These are phyloP conservation scores for Drosophila formosana DNA, from an alignment of 2,888 invertebrate species.

Conservation along the genomic window DNA sequence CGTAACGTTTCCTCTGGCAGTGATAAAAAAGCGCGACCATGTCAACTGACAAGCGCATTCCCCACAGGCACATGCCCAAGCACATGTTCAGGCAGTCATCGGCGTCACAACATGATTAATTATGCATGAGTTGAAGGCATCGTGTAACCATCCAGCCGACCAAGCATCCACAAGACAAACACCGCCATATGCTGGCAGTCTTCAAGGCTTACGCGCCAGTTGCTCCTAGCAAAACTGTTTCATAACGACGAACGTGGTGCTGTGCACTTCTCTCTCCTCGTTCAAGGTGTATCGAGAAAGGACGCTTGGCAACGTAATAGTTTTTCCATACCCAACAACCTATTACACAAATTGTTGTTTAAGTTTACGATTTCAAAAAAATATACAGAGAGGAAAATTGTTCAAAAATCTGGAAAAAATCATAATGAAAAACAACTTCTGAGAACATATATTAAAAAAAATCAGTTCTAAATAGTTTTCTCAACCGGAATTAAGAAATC, in stretches of 20 bases:
- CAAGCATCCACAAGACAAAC: conserved; percentile 50
- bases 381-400: too few relatives aligned
- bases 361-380: conserved; percentile 22
- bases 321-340: background rate
- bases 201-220: conserved; percentile 34
- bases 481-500: too few relatives aligned
- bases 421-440: too few relatives aligned
- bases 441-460: too few relatives aligned
- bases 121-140: conserved; percentile 60
- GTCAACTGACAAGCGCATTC: conserved; percentile 65
- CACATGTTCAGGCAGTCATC: conserved; percentile 23
- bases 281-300: conserved; percentile 9
- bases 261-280: background rate
- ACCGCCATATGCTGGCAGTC: conserved; percentile 48
- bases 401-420: too few relatives aligned
- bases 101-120: conserved; percentile 72
- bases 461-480: too few relatives aligned
- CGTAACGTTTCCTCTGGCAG: conserved; percentile 49
- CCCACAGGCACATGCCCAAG: background rate
- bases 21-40: conserved; percentile 71
- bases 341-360: conserved; percentile 13
- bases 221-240: conserved; percentile 12
- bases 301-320: background rate
- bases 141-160: background rate
- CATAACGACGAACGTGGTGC: background rate